Conservation (phyloP, 2,888 invertebrate genomes). For the Eupithecia centaureata region DNA sequence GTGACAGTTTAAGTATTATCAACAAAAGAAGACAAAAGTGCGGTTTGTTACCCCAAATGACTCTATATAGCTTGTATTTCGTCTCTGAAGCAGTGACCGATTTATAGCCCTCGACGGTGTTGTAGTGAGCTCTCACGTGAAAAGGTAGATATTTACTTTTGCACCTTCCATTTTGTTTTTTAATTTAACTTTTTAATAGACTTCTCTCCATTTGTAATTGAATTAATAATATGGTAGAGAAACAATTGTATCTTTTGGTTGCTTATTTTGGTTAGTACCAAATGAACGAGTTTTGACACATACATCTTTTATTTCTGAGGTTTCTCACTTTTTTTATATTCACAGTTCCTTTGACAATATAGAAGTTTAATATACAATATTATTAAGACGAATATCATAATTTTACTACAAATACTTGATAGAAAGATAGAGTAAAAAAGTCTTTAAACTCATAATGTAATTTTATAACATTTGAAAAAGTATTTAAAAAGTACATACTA, state of each 20-base stretch:
- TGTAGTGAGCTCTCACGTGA: constrained; percentile 40
- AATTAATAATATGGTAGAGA: background rate
- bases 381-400: no score
- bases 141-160: constrained; percentile 36
- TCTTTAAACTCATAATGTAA: no score
- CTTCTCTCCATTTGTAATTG: background rate
- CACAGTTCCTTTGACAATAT: no score
- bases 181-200: constrained; percentile 15
- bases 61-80: constrained; percentile 14
- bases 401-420: no score
- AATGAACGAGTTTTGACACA: background rate
- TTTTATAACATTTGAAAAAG: no score
- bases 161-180: constrained; percentile 36
- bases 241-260: background rate
- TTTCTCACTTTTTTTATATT: no score
- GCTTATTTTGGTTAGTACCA: background rate
- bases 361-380: no score
- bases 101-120: constrained; percentile 49
- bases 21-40: no score
- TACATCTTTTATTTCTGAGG: no score
- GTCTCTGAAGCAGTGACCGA: constrained; percentile 54
- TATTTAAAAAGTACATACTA: background rate
- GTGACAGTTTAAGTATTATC: no score
- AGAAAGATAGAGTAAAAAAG: no score
- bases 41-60: background rate